phyloP scores from a whole-genome alignment of 2,888 invertebrate species.

The Nowickia ferox region DNA sequence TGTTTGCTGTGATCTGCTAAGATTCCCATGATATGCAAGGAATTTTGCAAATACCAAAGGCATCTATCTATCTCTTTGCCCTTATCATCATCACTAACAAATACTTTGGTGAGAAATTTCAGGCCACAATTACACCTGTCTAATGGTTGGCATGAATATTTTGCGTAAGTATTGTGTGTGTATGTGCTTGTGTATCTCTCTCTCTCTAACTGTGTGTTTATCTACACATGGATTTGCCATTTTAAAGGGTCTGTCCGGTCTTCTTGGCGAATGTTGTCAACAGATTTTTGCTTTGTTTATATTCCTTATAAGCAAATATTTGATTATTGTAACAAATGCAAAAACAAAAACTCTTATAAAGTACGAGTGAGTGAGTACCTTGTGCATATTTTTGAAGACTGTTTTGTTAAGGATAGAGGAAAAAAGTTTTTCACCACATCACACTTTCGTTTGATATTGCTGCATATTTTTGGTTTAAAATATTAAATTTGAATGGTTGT shows the following conservation, averaged over 20 bases:
- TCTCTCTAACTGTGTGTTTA: neutral
- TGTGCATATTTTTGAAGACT: constrained; percentile 43
- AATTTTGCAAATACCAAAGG: constrained; percentile 21
- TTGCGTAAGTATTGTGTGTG: neutral
- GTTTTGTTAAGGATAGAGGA: neutral
- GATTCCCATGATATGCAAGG: constrained; percentile 41
- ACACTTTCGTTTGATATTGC: constrained; percentile 15
- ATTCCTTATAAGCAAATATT: constrained; percentile 68
- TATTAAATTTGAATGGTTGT: constrained; percentile 49
- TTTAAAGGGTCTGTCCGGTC: neutral
- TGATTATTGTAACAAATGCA: constrained; percentile 61
- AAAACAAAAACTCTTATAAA: constrained; percentile 21
- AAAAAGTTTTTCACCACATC: constrained; percentile 19
- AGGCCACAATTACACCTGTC: constrained; percentile 75
- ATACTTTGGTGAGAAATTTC: constrained; percentile 74
- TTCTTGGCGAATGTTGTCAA: neutral
- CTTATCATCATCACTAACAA: constrained; percentile 12
- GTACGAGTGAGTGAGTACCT: neutral
- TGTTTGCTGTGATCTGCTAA: neutral
- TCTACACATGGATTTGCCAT: neutral
- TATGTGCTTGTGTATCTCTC: neutral
- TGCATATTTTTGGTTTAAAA: constrained; percentile 41
- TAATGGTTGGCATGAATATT: constrained; percentile 24
- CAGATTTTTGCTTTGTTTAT: constrained; percentile 14
- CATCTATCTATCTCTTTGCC: constrained; percentile 30